Evolutionary conservation across 1,140 invertebrate genomes (phyloP), one percentile per base, ranked within the genome.

Genomic region (Goniozus legneri): DNA sequence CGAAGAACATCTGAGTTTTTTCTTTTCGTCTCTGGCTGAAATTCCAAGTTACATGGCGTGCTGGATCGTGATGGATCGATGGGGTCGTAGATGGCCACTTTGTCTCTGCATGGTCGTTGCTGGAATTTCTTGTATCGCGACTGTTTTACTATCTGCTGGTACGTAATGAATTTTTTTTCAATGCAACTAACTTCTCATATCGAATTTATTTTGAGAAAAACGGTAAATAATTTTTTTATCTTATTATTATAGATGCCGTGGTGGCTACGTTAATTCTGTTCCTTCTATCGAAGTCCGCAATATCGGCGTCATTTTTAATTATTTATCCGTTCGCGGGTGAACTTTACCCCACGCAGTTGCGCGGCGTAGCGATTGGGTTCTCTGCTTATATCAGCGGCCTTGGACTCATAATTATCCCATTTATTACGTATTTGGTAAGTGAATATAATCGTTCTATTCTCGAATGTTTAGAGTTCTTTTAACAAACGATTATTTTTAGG

Each of bases 311-410:
- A 1, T 95, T 95, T 73, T 76, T 92, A 18, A 90, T 94, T 13
- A 90, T 95, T 49, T 93, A 93, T 71, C 88, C 91, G 1, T 92
- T 92, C 67, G 90, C 91, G 58, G 90, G 89, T 3, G 91, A 94
- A 76, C 71, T 93, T 10, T 92, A 92, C 71, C 91, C 91, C 1
- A 92, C 90, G 2, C 86, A 91, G 71, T 78, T 91, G 14, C 80
- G 90, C 52, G 91, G 90, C 2, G 75, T 93, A 21, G 91, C 91
- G 8, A 92, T 93, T 50, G 90, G 89, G n/a, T 86, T 88, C 27
- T 91, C 89, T 2, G 89, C 90, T 13, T 92, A 93, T 65, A 86
- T 93, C 44, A 89, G 88, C 15, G 89, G 90, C 14, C 72, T 92
- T 48, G 91, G 90, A 18, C 77, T 93, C 10, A 90, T 93, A 50